These are phyloP conservation scores for Cercocebus atys DNA, from an alignment of 2,113 vertebrate genomes.

Conservation along the genomic window DNA sequence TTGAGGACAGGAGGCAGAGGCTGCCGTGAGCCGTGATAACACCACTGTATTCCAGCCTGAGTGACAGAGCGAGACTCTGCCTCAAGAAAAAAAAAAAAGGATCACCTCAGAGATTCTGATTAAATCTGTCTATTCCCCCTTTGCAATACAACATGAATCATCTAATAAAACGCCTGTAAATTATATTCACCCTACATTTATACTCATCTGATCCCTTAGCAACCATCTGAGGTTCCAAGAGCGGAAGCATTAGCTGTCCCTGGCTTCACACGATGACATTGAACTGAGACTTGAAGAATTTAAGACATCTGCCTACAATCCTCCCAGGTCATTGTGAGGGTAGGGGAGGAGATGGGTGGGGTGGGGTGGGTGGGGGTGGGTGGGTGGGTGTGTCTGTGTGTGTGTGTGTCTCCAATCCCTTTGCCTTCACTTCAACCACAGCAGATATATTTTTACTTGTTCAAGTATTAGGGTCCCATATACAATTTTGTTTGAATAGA, in stretches of 20 bases:
- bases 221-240: not conserved
- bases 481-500: not conserved
- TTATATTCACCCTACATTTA: not conserved
- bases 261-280: not conserved
- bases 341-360: not conserved
- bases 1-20: too few relatives aligned
- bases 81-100: too few relatives aligned
- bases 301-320: too few relatives aligned
- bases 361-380: too few relatives aligned
- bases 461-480: not conserved
- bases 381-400: fast-evolving
- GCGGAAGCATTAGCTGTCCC: not conserved
- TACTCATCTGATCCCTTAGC: not conserved
- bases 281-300: not conserved
- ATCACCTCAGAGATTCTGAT: not conserved
- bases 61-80: too few relatives aligned
- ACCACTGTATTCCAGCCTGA: too few relatives aligned
- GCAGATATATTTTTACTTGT: not conserved
- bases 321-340: not conserved
- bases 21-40: too few relatives aligned
- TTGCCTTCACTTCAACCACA: not conserved
- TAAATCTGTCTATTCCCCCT: not conserved
- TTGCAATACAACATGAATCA: too few relatives aligned
- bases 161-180: not conserved
- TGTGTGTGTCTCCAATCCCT: not conserved